A percentile compares a stretch with the other conserved stretches of the same genome.
Conservation (phyloP, 30 jellyfish, hydroid and myxozoan species). For the Pelagia noctiluca region DNA sequence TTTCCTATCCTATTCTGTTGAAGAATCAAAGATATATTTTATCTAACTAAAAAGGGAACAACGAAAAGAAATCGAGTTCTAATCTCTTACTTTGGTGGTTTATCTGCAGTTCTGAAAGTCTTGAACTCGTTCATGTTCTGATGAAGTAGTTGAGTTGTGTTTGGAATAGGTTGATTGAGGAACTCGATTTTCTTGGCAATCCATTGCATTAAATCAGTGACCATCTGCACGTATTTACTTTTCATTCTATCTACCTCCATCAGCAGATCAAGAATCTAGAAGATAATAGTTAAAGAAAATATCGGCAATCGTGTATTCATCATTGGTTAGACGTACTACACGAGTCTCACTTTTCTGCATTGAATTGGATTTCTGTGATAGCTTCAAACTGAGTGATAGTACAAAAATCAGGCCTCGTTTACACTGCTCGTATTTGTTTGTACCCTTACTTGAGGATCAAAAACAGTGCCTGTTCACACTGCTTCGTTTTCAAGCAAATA, state of each 20-base stretch:
- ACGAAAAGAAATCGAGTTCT: neutral
- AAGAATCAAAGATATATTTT: neutral
- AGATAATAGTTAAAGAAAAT: neutral
- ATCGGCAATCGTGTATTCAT: neutral
- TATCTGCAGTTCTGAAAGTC: constrained; percentile 67
- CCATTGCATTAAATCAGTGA: constrained; percentile 57
- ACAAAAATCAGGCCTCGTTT: too few species aligned
- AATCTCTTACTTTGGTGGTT: constrained; percentile 67
- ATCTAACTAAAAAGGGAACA: neutral
- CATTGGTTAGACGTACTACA: neutral
- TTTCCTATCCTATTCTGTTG: neutral
- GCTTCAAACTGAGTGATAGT: too few species aligned
- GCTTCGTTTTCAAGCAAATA: too few species aligned
- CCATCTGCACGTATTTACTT: constrained; percentile 37
- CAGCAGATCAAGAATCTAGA: constrained; percentile 60
- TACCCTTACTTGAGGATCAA: too few species aligned
- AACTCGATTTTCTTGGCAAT: constrained; percentile 11
- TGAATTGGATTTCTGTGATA: too few species aligned
- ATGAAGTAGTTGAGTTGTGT: constrained; percentile 49
- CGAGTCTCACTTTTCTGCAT: neutral
- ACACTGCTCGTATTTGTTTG: too few species aligned
- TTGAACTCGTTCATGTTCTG: constrained; percentile 58
- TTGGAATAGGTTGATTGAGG: constrained; percentile 54
- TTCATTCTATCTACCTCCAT: constrained; percentile 72
- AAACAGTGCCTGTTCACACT: too few species aligned